Evolutionary conservation across 2,113 vertebrate genomes (phyloP).

Genomic region (Malurus alboscapulatus): DNA sequence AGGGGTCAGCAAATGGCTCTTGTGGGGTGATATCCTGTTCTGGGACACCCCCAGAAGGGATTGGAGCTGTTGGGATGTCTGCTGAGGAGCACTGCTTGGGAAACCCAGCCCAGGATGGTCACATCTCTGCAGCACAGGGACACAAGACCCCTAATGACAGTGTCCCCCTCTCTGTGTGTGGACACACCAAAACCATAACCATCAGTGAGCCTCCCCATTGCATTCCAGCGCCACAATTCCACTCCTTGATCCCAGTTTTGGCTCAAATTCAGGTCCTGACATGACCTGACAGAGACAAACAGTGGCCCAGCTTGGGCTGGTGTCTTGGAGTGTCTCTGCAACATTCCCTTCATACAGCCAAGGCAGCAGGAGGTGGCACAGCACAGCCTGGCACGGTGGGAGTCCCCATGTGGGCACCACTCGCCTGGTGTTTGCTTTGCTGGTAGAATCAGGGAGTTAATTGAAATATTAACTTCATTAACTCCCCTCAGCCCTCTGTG

Average conservation of each 20-base stretch:
- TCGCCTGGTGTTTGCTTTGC: not conserved
- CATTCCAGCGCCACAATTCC: not conserved
- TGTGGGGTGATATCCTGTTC: not conserved
- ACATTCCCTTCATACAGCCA: rapidly evolving
- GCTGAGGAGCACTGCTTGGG: not conserved
- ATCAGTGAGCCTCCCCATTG: not conserved
- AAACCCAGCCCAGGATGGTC: rapidly evolving
- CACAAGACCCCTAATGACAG: not conserved
- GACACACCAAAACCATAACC: not conserved
- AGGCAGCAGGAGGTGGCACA: not conserved
- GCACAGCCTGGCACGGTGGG: not conserved
- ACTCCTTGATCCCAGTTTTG: not conserved
- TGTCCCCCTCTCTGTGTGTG: rapidly evolving
- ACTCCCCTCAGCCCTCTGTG: not conserved
- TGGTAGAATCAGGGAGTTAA: not conserved
- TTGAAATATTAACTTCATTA: not conserved
- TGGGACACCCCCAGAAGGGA: not conserved
- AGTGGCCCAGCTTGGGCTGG: not conserved
- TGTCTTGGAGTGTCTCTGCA: not conserved
- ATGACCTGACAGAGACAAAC: not conserved
- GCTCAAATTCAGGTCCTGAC: not conserved
- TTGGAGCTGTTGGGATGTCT: not conserved
- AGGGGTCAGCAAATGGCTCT: not conserved
- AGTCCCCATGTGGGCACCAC: not conserved
- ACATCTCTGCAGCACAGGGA: not conserved